These are phyloP conservation scores for Drosophila mimetica DNA, from an alignment of 2,888 invertebrate species.

Conservation along the genomic window DNA sequence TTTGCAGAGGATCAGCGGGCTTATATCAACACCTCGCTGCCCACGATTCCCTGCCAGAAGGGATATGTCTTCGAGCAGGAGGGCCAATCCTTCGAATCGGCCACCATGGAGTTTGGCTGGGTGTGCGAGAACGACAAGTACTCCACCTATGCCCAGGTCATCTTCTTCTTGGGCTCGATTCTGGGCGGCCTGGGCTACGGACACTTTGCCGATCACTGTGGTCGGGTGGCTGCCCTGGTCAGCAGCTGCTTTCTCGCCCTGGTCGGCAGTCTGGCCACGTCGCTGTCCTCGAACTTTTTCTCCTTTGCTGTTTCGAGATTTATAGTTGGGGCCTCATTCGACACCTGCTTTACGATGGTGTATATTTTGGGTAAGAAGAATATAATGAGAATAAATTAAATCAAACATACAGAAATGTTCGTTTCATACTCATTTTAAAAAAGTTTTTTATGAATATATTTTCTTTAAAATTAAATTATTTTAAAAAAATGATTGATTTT, in stretches of 20 bases:
- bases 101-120: slow-evolving; percentile 93
- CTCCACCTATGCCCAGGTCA: slow-evolving; percentile 90
- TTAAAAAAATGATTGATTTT: too few relatives aligned
- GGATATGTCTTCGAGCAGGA: slow-evolving; percentile 93
- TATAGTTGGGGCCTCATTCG: slow-evolving; percentile 93
- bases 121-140: slow-evolving; percentile 91
- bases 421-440: too few relatives aligned
- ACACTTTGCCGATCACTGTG: slow-evolving; percentile 92
- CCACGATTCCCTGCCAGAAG: slow-evolving; percentile 87
- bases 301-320: slow-evolving; percentile 91
- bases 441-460: too few relatives aligned
- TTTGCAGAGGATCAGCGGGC: slow-evolving; percentile 87
- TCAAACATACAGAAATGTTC: too few relatives aligned
- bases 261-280: slow-evolving; percentile 88
- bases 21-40: slow-evolving; percentile 86
- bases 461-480: too few relatives aligned
- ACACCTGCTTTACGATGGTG: slow-evolving; percentile 96
- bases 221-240: slow-evolving; percentile 91
- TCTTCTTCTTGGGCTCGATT: slow-evolving; percentile 94
- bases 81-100: slow-evolving; percentile 91
- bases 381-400: too few relatives aligned
- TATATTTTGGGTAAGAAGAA: slow-evolving; percentile 91
- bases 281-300: slow-evolving; percentile 88
- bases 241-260: slow-evolving; percentile 91
- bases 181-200: slow-evolving; percentile 93